Evolutionary conservation across 2,888 invertebrate species (phyloP).

Genomic region (Scaptodrosophila latifasciaeformis): DNA sequence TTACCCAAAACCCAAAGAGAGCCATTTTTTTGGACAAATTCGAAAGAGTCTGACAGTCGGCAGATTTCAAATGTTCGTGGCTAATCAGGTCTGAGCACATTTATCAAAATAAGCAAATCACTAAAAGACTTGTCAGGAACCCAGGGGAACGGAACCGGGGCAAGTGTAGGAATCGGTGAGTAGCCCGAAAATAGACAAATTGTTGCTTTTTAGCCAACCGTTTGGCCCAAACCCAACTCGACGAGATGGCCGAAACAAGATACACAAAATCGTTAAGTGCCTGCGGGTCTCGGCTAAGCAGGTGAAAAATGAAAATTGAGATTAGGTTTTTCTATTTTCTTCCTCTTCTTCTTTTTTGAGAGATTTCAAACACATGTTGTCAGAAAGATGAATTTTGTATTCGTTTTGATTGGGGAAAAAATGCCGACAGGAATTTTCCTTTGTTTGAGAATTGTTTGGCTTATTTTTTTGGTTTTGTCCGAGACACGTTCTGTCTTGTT

Average conservation of each 20-base stretch:
- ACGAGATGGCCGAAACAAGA: constrained; percentile 8
- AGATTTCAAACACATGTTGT: constrained; percentile 56
- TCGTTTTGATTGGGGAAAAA: no score
- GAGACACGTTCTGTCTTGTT: constrained; percentile 44
- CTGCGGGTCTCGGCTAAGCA: constrained; percentile 50
- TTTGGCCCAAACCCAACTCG: constrained; percentile 49
- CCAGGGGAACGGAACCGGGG: neutral
- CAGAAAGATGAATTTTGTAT: constrained; percentile 55
- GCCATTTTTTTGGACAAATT: no score
- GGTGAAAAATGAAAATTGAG: constrained; percentile 65
- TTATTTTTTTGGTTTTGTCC: constrained; percentile 41
- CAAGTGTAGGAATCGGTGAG: constrained; percentile 41
- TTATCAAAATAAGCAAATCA: constrained; percentile 43
- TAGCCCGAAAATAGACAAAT: constrained; percentile 57
- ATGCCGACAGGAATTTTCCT: constrained; percentile 28
- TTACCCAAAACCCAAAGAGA: no score
- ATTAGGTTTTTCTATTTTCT: constrained; percentile 50
- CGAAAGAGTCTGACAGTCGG: no score
- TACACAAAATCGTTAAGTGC: constrained; percentile 35
- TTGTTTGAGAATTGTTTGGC: constrained; percentile 27
- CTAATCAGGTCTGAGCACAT: constrained; percentile 64
- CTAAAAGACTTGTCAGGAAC: no score
- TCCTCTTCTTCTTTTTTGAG: no score
- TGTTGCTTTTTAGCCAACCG: constrained; percentile 34
- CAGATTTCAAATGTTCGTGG: no score